Evolutionary conservation across 2,113 vertebrate species (phyloP), one percentile per base, ranked within the genome.

Genomic region (Elachura formosa): DNA sequence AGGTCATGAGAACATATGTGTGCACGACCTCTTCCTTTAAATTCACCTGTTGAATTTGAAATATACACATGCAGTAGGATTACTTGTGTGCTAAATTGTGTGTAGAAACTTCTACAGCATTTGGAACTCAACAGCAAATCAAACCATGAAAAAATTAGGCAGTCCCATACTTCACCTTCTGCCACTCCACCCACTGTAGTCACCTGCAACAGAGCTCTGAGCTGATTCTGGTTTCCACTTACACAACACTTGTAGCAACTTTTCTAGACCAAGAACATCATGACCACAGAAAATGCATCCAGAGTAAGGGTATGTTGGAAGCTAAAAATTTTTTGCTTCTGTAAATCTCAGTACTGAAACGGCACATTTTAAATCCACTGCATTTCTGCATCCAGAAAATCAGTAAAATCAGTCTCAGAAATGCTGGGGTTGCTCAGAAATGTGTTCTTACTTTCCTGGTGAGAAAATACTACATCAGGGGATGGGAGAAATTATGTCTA

Each of bases 1-100:
- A 40, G 59, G 36, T 61, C 54, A 66, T 0, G 0, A 89, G 33
- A 77, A 61, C 31, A 36, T 3, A 24, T 0, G 0, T 6, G 20
- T 31, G 24, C 23, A 76, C 17, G 11, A 4, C 10, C 11, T 26
- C 17, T 64, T 61, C 54, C 10, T 77, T 41, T 61, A n/a, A 69
- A 73, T 49, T 18, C 63, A 28, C 29, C 31, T 33, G 15, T 64
- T 93, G 74, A 23, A 58, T 62, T 52, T 69, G 20, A 40, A 68
- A 62, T 18, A n/a, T 1, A 8, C 5, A 11, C 11, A 13, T 40
- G 49, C 31, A 69, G 8, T n/a, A 61, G 29, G 38, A 56, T 48
- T 52, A 43, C 3, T 73, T 6, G 1, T 5, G 4, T 24, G 51
- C 36, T 61, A 49, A 77, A 89, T 19, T 12, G 17, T 18, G 25